A percentile compares a stretch with the other conserved stretches of the same genome.
Evolutionary conservation across 2,113 vertebrate genomes (phyloP).

Genomic region (Saccopteryx leptura): DNA sequence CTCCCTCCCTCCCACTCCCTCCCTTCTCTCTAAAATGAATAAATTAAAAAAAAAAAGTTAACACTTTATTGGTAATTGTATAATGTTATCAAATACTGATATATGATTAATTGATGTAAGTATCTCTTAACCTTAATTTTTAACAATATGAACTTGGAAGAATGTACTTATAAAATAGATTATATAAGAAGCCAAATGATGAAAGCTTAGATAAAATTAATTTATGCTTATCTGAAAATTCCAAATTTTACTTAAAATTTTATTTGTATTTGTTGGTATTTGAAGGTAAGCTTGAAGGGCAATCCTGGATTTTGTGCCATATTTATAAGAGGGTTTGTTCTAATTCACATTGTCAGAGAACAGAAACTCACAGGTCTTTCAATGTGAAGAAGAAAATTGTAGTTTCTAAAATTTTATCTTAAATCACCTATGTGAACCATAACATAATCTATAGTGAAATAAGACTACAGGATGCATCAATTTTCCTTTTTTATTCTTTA

Average conservation of each 20-base stretch:
- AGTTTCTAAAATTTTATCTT: conserved; percentile 1
- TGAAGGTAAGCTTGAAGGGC: neutral
- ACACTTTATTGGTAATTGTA: conserved; percentile 35
- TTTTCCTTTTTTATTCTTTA: conserved; percentile 30
- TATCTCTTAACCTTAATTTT: conserved; percentile 64
- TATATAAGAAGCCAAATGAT: conserved; percentile 45
- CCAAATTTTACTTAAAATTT: conserved; percentile 30
- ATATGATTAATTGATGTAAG: conserved; percentile 61
- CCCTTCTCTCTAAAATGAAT: too few relatives aligned
- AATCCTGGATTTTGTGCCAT: conserved; percentile 33
- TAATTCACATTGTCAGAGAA: neutral
- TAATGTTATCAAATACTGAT: conserved; percentile 24
- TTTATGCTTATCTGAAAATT: conserved; percentile 49
- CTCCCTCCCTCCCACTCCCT: too few relatives aligned
- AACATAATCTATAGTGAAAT: conserved; percentile 1
- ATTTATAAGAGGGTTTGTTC: neutral
- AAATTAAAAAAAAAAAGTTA: conserved; percentile 63
- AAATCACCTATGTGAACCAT: neutral
- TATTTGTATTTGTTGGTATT: conserved; percentile 32
- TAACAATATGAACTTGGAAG: neutral
- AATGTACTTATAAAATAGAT: conserved; percentile 1
- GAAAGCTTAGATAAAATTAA: conserved; percentile 40
- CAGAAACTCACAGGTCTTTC: neutral
- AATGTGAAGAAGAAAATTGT: conserved; percentile 30
- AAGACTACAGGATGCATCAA: neutral